Percentiles rank a stretch among this genome's conserved stretches.
phyloP scores from a whole-genome alignment of 2,888 invertebrate genomes.

The Brassicogethes aeneus region DNA sequence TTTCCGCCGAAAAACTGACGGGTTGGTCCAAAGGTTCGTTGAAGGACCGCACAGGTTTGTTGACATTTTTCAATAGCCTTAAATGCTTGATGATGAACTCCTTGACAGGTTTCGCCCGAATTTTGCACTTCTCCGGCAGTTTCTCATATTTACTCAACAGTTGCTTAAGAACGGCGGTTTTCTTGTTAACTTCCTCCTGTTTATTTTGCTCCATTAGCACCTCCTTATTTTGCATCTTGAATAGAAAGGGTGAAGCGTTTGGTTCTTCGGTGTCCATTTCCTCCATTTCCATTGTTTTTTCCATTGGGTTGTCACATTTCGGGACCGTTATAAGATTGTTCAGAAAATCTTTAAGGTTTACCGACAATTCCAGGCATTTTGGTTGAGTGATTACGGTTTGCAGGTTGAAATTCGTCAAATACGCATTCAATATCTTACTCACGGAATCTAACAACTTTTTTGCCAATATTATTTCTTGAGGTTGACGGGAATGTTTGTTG shows the following conservation, averaged over 20 bases:
- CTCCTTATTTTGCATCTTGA: constrained; percentile 17
- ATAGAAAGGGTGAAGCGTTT: constrained; percentile 22
- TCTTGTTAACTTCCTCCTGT: constrained; percentile 6
- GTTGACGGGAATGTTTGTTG: too few relatives aligned
- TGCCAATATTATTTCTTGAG: not conserved
- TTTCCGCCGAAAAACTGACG: not conserved
- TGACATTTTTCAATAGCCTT: constrained; percentile 19
- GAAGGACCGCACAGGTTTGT: constrained; percentile 2
- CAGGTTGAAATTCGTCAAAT: not conserved
- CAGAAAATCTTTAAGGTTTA: constrained; percentile 14
- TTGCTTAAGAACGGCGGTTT: constrained; percentile 23
- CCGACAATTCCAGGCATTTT: not conserved
- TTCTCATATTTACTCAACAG: constrained; percentile 30
- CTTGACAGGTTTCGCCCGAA: constrained; percentile 32
- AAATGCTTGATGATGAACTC: constrained; percentile 34
- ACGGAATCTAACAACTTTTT: constrained; percentile 1
- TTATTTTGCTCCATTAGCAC: constrained; percentile 12
- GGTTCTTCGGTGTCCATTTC: constrained; percentile 19
- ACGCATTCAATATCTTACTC: not conserved
- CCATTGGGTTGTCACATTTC: constrained; percentile 14
- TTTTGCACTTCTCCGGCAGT: constrained; percentile 29
- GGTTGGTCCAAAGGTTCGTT: not conserved
- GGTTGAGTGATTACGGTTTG: not conserved
- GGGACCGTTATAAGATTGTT: constrained; percentile 17
- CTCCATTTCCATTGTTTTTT: constrained; percentile 20